These are phyloP conservation scores for Acleris literana DNA, from an alignment of 2,888 invertebrate genomes.

Conservation along the genomic window DNA sequence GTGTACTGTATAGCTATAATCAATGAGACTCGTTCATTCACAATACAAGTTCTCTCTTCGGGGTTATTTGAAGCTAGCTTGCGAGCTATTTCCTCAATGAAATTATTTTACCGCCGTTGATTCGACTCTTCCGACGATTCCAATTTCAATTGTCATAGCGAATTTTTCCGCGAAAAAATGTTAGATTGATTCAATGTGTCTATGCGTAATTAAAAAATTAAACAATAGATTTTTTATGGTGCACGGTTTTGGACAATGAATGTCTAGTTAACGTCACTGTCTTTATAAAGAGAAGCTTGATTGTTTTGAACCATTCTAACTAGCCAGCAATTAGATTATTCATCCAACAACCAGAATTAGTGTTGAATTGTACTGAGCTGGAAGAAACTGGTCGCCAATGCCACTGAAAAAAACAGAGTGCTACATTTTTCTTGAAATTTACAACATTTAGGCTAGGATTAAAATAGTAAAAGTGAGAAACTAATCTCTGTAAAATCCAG, in stretches of 20 bases:
- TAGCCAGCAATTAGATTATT: conserved; percentile 20
- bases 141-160: conserved; percentile 3
- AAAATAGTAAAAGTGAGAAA: too few relatives aligned
- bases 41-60: conserved; percentile 73
- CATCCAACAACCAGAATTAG: background rate
- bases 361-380: background rate
- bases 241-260: conserved; percentile 29
- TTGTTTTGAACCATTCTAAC: conserved; percentile 10
- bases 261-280: conserved; percentile 32
- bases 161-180: conserved; percentile 36
- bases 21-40: conserved; percentile 81
- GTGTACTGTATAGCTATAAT: conserved; percentile 68
- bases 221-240: conserved; percentile 40
- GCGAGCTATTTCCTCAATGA: conserved; percentile 62
- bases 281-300: conserved; percentile 19
- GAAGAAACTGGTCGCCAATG: background rate
- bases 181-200: background rate
- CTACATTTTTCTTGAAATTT: too few relatives aligned
- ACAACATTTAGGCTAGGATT: too few relatives aligned
- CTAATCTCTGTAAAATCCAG: too few relatives aligned
- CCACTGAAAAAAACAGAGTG: background rate
- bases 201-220: conserved; percentile 34
- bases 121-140: conserved; percentile 7
- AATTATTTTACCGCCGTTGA: conserved; percentile 39
- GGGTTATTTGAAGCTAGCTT: conserved; percentile 73